Evolutionary conservation across 2,888 invertebrate genomes (phyloP), one percentile per base, ranked within the genome.

Genomic region (Phasia obesa): DNA sequence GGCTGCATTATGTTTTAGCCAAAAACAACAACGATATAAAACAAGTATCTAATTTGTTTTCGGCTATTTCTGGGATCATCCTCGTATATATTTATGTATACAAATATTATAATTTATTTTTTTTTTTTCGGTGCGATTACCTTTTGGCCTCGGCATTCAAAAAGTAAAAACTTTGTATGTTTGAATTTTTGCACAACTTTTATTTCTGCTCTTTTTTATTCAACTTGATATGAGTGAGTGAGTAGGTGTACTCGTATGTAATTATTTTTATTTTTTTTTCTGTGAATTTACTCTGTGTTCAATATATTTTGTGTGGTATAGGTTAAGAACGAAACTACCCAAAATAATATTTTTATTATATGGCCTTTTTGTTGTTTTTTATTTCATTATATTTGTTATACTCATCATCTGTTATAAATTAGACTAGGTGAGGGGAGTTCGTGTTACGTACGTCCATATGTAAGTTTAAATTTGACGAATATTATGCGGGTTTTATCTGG

Each of bases 91-190:
- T 31, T n/a, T 57, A 47, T 21, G 35, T 23, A 23, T 25, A 51
- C 7, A 59, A 21, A 53, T 47, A 64, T 47, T 23, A 74, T 73
- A 25, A 31, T 59, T 25, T 62, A 44, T 77, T 77, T 76, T 79
- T 59, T 25, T 62, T 55, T 77, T 77, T 76, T 79, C 73, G 77
- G 84, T 85, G 69, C 85, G 81, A 81, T 76, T 85, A 81, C 85
- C 84, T 84, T 81, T 84, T 85, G 85, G 85, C 85, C 85, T 85
- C 85, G 85, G 85, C 85, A 85, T 85, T 85, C 85, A 85, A 84
- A 85, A 85, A 81, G 84, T 84, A 81, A 75, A 84, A 84, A 84
- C 76, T 84, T 79, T 74, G 69, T 60, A 38, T 77, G 57, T 65
- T 44, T 62, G 13, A 73, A 47, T 73, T 81, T 59, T 60, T 81